Conservation (phyloP, 2,888 invertebrate genomes). For the Tetramorium bicarinatum region DNA sequence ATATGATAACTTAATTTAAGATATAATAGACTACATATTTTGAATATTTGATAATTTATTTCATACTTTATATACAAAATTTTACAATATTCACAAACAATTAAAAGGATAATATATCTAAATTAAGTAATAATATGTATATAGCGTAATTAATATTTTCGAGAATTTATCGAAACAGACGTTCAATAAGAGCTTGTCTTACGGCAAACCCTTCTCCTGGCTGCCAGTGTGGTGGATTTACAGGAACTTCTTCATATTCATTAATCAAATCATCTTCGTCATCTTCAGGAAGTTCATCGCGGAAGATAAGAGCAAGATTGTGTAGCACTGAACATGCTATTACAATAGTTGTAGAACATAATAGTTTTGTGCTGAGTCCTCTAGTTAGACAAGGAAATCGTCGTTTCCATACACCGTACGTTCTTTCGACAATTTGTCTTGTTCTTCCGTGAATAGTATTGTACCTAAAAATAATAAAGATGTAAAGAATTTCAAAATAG, state of each 20-base stretch:
- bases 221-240: conserved; percentile 10
- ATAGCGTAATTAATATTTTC: no score
- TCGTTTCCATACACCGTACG: conserved; percentile 64
- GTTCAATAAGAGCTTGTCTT: background rate
- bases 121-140: no score
- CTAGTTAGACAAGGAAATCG: conserved; percentile 15
- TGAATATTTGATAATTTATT: no score
- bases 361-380: conserved; percentile 57
- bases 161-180: conserved; percentile 4
- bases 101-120: no score
- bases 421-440: conserved; percentile 63
- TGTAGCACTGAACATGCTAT: conserved; percentile 67
- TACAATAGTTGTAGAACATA: conserved; percentile 62
- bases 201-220: conserved; percentile 19
- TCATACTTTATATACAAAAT: no score
- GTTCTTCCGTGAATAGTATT: conserved; percentile 62
- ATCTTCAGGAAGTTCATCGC: conserved; percentile 60
- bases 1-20: no score
- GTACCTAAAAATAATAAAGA: conserved; percentile 9
- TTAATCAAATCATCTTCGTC: conserved; percentile 38
- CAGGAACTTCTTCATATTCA: conserved; percentile 38
- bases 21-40: no score
- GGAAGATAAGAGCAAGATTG: conserved; percentile 63
- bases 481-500: no score
- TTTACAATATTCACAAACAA: no score